Conservation (phyloP, 2,888 invertebrate genomes). For the Aspidiotus destructor region DNA sequence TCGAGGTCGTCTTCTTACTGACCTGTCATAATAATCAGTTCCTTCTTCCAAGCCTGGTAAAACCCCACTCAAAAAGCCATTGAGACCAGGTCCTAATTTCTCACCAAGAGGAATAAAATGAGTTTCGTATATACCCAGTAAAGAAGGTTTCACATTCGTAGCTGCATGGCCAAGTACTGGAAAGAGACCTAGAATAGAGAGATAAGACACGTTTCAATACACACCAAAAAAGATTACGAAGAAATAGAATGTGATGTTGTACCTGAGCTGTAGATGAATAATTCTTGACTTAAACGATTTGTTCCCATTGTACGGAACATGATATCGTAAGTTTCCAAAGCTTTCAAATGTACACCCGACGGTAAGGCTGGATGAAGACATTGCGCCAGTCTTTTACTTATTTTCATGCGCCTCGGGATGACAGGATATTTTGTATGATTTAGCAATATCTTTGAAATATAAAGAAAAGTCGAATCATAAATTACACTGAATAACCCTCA, state of each 20-base stretch:
- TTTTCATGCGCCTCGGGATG: slow-evolving; percentile 75
- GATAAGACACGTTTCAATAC: background rate
- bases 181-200: slow-evolving; percentile 57
- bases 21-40: slow-evolving; percentile 69
- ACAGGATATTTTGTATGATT: slow-evolving; percentile 72
- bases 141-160: slow-evolving; percentile 74
- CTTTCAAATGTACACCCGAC: slow-evolving; percentile 82
- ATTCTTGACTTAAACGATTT: slow-evolving; percentile 64
- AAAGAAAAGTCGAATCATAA: slow-evolving; percentile 17
- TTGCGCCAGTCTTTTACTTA: slow-evolving; percentile 82
- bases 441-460: slow-evolving; percentile 55
- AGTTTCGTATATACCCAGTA: slow-evolving; percentile 74
- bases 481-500: no score
- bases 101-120: slow-evolving; percentile 76
- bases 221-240: background rate
- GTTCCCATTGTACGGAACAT: slow-evolving; percentile 83
- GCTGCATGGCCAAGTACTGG: slow-evolving; percentile 81
- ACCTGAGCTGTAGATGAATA: slow-evolving; percentile 73
- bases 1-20: background rate
- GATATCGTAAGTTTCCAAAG: slow-evolving; percentile 80
- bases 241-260: slow-evolving; percentile 35
- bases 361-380: slow-evolving; percentile 88
- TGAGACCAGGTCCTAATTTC: slow-evolving; percentile 64
- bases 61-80: slow-evolving; percentile 78
- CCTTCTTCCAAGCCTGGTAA: slow-evolving; percentile 80